Evolutionary conservation across 2,113 vertebrate genomes (phyloP).

Genomic region (Chloropsis cyanopogon): DNA sequence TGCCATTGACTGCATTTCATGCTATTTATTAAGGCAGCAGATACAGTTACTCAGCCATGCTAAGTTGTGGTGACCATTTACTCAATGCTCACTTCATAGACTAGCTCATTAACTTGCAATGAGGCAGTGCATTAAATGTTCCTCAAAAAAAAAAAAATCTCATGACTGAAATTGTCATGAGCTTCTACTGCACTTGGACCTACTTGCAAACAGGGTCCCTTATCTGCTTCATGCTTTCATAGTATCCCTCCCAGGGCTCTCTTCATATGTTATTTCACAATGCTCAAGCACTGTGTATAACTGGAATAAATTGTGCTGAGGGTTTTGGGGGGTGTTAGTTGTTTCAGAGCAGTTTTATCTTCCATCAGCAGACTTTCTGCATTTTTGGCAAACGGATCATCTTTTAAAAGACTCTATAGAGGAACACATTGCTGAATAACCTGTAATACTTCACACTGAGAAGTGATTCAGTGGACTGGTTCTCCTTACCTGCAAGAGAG

Average conservation of each 20-base stretch:
- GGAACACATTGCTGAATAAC: background rate
- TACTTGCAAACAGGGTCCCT: background rate
- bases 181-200: background rate
- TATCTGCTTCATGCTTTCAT: background rate
- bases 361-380: background rate
- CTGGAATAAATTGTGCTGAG: background rate
- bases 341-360: background rate
- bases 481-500: background rate
- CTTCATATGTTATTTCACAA: background rate
- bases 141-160: background rate
- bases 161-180: background rate
- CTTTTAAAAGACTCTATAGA: background rate
- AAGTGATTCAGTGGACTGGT: background rate
- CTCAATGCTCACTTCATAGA: background rate
- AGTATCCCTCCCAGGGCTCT: background rate
- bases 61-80: background rate
- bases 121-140: background rate
- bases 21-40: background rate
- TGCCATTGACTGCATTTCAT: background rate
- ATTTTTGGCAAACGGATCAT: background rate
- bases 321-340: background rate
- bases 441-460: background rate
- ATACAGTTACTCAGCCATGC: background rate
- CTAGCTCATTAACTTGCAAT: background rate
- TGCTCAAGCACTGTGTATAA: background rate